phyloP scores from a whole-genome alignment of 1,140 invertebrate species.

The Achatina immaculata region DNA sequence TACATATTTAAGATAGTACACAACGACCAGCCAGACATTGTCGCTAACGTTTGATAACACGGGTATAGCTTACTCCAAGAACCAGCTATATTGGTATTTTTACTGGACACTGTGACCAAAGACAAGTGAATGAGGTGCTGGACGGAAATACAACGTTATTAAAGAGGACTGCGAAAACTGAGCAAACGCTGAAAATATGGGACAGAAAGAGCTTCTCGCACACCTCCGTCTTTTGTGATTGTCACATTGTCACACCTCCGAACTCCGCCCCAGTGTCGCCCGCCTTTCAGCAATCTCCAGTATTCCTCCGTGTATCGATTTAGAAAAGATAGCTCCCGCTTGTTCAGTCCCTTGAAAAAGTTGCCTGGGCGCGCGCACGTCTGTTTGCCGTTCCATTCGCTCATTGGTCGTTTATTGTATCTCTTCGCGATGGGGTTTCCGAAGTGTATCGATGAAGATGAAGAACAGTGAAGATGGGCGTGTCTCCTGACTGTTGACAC shows the following conservation, averaged over 20 bases:
- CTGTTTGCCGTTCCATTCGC: not conserved
- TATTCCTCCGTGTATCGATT: slow-evolving; percentile 13
- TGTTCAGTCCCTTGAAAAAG: slow-evolving; percentile 2
- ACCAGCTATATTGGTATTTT: too few species aligned
- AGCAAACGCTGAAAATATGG: not conserved
- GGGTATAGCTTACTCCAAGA: too few species aligned
- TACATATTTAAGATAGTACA: not conserved
- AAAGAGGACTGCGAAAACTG: not conserved
- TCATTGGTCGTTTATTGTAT: slow-evolving; percentile 18
- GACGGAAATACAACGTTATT: slow-evolving; percentile 12
- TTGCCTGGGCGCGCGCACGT: not conserved
- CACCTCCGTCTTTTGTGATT: not conserved
- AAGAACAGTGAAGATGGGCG: not conserved
- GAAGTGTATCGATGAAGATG: slow-evolving; percentile 4
- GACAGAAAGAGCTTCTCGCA: not conserved
- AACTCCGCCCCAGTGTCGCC: slow-evolving; percentile 19
- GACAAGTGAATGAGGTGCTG: not conserved
- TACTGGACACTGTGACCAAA: not conserved
- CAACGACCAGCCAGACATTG: slow-evolving; percentile 2
- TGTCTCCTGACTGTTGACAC: not conserved
- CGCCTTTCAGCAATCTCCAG: not conserved
- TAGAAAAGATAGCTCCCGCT: not conserved
- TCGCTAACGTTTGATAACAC: not conserved
- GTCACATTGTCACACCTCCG: not conserved
- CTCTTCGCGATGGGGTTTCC: not conserved